A percentile compares a stretch with the other conserved stretches of the same genome.
phyloP scores from a whole-genome alignment of 2,888 invertebrate genomes.

The Marronus borbonicus region DNA sequence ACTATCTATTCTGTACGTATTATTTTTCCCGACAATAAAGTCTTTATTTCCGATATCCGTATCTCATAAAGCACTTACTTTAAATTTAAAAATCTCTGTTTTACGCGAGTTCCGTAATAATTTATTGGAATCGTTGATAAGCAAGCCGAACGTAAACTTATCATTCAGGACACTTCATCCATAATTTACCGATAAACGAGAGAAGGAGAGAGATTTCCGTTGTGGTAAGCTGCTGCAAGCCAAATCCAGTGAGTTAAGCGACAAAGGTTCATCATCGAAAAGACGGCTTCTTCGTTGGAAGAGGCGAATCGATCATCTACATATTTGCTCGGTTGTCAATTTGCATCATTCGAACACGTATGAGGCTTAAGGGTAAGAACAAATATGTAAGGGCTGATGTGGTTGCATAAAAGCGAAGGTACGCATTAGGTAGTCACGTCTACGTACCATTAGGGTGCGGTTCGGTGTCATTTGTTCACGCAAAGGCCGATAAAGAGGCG shows the following conservation, averaged over 20 bases:
- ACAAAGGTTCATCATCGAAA: conserved; percentile 15
- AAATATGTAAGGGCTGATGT: conserved; percentile 54
- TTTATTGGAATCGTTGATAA: conserved; percentile 30
- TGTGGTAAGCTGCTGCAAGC: neutral
- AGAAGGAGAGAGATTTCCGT: conserved; percentile 29
- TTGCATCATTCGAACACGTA: conserved; percentile 56
- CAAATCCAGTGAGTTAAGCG: conserved; percentile 17
- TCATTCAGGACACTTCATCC: conserved; percentile 38
- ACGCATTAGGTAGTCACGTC: conserved; percentile 63
- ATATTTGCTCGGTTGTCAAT: conserved; percentile 29
- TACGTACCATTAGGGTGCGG: conserved; percentile 62
- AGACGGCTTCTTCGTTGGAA: neutral
- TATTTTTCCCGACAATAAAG: neutral
- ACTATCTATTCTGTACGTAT: neutral
- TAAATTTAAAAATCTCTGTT: conserved; percentile 34
- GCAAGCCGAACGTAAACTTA: conserved; percentile 25
- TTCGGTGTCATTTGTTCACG: conserved; percentile 63
- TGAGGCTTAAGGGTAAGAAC: conserved; percentile 54
- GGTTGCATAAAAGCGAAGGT: conserved; percentile 44
- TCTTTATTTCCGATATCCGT: conserved; percentile 27
- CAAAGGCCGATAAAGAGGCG: conserved; percentile 61
- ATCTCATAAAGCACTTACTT: conserved; percentile 38
- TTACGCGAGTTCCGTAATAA: conserved; percentile 24
- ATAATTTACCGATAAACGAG: conserved; percentile 33
- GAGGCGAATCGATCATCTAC: conserved; percentile 15